phyloP scores from a whole-genome alignment of 2,888 invertebrate species.

The Caenorhabditis drosophilae region DNA sequence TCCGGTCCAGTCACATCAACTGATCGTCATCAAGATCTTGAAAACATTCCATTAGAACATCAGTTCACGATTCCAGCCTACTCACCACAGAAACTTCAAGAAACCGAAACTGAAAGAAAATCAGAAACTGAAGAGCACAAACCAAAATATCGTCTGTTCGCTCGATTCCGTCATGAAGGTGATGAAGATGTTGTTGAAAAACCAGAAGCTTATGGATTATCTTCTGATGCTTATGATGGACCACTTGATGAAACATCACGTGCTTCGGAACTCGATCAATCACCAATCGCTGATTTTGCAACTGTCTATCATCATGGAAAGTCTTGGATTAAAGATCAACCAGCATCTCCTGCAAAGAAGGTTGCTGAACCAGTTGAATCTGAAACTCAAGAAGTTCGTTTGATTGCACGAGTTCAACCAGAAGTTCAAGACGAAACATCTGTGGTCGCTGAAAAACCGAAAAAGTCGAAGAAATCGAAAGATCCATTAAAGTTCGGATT shows the following conservation, averaged over 20 bases:
- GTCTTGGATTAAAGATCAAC: constrained; percentile 6
- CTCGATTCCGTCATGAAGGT: constrained; percentile 30
- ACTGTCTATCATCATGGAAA: constrained; percentile 19
- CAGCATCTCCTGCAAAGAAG: constrained; percentile 8
- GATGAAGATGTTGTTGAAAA: constrained; percentile 41
- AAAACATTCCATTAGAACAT: constrained; percentile 14
- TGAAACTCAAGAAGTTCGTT: constrained; percentile 27
- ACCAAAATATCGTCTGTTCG: constrained; percentile 11
- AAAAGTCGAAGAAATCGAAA: constrained; percentile 7
- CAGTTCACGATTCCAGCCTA: constrained; percentile 11
- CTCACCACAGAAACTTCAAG: constrained; percentile 8
- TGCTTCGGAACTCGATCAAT: constrained; percentile 14
- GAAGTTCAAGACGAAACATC: constrained; percentile 12
- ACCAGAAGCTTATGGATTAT: constrained; percentile 18
- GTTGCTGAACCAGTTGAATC: constrained; percentile 12
- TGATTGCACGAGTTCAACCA: constrained; percentile 27
- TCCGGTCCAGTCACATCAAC: constrained; percentile 22
- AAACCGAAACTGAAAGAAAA: neutral
- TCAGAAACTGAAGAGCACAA: neutral
- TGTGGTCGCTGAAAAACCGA: constrained; percentile 2
- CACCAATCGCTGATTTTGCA: constrained; percentile 17
- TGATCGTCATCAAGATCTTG: constrained; percentile 12
- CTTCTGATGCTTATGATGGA: constrained; percentile 13
- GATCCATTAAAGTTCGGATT: constrained; percentile 17
- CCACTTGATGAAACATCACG: constrained; percentile 17